Evolutionary conservation across 92 coral and sea anemone species (phyloP).

Genomic region (Bergia sp.): DNA sequence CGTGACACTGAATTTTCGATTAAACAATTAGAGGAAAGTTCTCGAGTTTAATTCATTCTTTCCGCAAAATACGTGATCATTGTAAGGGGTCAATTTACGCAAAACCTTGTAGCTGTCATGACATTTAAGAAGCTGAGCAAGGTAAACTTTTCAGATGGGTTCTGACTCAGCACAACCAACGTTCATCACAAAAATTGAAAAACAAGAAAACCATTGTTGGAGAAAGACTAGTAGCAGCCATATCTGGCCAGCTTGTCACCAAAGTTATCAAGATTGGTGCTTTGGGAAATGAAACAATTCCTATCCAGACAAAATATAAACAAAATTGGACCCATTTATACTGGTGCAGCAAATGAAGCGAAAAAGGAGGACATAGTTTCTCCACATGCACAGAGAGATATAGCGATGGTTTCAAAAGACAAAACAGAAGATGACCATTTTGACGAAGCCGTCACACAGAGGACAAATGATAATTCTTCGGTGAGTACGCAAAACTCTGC

Average conservation of each 20-base stretch:
- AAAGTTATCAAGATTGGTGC: background rate
- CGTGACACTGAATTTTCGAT: background rate
- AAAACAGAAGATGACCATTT: background rate
- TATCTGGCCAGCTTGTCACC: no score
- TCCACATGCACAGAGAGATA: background rate
- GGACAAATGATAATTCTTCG: background rate
- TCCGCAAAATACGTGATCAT: background rate
- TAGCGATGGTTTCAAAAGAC: background rate
- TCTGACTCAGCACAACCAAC: background rate
- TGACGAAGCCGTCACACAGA: background rate
- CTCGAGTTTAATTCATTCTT: background rate
- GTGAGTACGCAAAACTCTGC: background rate
- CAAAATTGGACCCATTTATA: no score
- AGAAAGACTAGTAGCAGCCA: background rate
- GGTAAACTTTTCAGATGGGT: background rate
- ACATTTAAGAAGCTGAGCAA: background rate
- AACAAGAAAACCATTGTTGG: background rate
- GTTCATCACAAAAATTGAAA: background rate
- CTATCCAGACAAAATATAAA: background rate
- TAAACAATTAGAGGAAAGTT: background rate
- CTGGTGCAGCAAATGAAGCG: background rate
- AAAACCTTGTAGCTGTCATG: background rate
- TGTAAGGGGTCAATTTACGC: background rate
- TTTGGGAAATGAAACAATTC: background rate
- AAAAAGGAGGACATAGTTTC: no score